Evolutionary conservation across 2,888 invertebrate genomes (phyloP).

Genomic region (Leucophenga montana): DNA sequence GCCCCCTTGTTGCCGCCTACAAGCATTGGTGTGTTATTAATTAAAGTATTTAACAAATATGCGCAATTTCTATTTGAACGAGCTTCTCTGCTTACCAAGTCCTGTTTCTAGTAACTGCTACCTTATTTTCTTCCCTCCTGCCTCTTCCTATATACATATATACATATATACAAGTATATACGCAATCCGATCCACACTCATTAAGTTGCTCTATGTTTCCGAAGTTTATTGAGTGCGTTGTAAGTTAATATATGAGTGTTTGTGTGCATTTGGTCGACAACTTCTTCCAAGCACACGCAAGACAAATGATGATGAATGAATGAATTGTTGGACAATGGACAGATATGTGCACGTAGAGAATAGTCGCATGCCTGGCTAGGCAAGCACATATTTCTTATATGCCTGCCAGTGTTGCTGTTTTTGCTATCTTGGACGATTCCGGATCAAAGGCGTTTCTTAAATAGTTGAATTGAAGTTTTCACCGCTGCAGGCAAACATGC

Average conservation of each 20-base stretch:
- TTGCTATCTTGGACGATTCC: neutral
- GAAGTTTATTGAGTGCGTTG: slow-evolving; percentile 7
- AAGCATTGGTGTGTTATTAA: slow-evolving; percentile 66
- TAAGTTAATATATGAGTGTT: neutral
- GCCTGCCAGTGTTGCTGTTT: neutral
- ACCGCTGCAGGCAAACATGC: too few species aligned
- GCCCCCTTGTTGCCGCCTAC: slow-evolving; percentile 36
- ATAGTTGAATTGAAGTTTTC: slow-evolving; percentile 46
- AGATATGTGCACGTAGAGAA: too few species aligned
- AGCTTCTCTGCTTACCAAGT: slow-evolving; percentile 37
- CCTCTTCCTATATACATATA: neutral
- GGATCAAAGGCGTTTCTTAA: slow-evolving; percentile 55
- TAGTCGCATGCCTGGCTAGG: neutral
- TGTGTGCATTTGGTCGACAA: neutral
- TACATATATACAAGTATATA: too few species aligned
- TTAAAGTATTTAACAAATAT: slow-evolving; percentile 70
- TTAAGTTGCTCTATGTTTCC: neutral
- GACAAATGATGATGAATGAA: neutral
- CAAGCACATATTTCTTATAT: neutral
- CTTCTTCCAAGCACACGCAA: neutral
- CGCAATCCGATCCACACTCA: neutral
- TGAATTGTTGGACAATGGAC: neutral
- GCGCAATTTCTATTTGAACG: slow-evolving; percentile 54
- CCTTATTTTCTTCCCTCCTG: neutral
- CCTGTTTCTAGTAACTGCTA: neutral